phyloP scores from a whole-genome alignment of 2,797 vertebrate species.

The Coluber constrictor region DNA sequence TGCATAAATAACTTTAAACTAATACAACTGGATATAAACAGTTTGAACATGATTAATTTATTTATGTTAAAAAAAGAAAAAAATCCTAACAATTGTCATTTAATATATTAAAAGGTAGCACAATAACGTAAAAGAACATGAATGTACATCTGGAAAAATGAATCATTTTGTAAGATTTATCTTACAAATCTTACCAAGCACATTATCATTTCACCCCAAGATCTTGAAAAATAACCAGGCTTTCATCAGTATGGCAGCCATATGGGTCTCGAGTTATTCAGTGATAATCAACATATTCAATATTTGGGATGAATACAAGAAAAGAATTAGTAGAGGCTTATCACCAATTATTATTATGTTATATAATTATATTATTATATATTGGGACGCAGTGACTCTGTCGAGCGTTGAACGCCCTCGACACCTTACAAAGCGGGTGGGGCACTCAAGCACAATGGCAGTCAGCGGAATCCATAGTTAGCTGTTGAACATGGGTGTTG shows the following conservation, averaged over 20 bases:
- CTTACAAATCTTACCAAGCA: not conserved
- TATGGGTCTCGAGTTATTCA: not conserved
- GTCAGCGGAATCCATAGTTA: no score
- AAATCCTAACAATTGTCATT: not conserved
- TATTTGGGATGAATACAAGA: not conserved
- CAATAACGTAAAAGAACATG: not conserved
- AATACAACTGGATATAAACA: not conserved
- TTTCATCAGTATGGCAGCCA: not conserved
- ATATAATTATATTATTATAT: no score
- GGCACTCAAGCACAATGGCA: no score
- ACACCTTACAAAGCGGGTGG: no score
- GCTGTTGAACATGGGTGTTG: no score
- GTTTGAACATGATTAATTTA: not conserved
- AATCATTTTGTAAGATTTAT: not conserved
- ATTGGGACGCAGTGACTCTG: no score
- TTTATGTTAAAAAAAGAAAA: not conserved
- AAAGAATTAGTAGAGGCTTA: not conserved
- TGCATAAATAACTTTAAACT: not conserved
- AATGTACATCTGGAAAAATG: not conserved
- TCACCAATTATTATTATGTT: not conserved
- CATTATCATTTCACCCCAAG: not conserved
- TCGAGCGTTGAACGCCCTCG: no score
- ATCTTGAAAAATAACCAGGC: not conserved
- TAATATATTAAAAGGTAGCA: not conserved
- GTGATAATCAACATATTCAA: not conserved